phyloP scores from a whole-genome alignment of 2,888 invertebrate species.

The Scaptodrosophila latifasciaeformis region DNA sequence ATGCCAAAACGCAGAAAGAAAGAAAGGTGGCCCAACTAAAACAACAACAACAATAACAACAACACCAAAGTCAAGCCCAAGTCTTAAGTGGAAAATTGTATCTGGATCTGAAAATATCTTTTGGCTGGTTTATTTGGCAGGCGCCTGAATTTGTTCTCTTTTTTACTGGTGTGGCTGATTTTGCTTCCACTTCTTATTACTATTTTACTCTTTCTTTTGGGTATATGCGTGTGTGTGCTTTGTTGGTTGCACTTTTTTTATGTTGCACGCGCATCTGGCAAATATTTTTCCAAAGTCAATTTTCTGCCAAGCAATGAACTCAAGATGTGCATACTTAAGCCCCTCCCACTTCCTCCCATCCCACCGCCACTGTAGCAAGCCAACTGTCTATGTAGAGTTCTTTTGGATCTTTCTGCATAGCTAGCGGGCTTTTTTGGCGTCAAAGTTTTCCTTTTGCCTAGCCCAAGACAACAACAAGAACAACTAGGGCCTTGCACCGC shows the following conservation, averaged over 20 bases:
- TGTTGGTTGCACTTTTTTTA: too few relatives aligned
- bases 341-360: too few relatives aligned
- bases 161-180: conserved; percentile 7
- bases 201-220: too few relatives aligned
- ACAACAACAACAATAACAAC: background rate
- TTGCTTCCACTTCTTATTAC: conserved; percentile 7
- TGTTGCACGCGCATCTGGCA: background rate
- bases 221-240: too few relatives aligned
- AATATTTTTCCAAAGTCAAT: conserved; percentile 52
- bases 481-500: conserved; percentile 48
- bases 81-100: conserved; percentile 13
- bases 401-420: conserved; percentile 13
- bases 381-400: too few relatives aligned
- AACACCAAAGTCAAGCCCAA: background rate
- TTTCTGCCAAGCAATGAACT: conserved; percentile 60
- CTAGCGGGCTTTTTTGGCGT: conserved; percentile 41
- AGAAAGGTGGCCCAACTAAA: background rate
- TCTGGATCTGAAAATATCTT: conserved; percentile 46
- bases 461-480: background rate
- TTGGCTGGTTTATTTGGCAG: conserved; percentile 53
- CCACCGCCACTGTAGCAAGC: too few relatives aligned
- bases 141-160: conserved; percentile 34
- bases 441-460: conserved; percentile 35
- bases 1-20: conserved; percentile 36
- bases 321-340: conserved; percentile 37